phyloP scores from a whole-genome alignment of 2,888 invertebrate genomes.

The Ischnus inquisitorius region DNA sequence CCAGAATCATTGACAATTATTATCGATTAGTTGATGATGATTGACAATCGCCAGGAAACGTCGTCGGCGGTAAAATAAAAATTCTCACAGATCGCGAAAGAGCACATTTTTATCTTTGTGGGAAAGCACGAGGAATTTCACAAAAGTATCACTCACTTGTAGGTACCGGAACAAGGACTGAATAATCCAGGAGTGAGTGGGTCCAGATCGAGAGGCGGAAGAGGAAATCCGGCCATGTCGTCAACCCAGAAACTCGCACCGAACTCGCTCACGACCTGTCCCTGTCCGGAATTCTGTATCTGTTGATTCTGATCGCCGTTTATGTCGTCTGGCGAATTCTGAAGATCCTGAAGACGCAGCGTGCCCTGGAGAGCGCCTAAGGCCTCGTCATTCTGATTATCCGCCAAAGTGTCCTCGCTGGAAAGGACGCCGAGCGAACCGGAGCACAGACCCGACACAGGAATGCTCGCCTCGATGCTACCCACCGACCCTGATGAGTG shows the following conservation, averaged over 20 bases:
- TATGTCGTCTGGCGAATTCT: conserved; percentile 81
- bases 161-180: conserved; percentile 92
- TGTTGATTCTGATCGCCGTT: conserved; percentile 79
- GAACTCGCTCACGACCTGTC: conserved; percentile 82
- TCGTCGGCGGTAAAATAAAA: too few species aligned
- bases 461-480: conserved; percentile 84
- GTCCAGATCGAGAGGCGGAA: conserved; percentile 94
- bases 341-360: conserved; percentile 82
- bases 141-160: conserved; percentile 89
- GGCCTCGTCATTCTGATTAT: conserved; percentile 72
- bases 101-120: not conserved
- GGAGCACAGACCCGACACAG: conserved; percentile 81
- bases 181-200: conserved; percentile 95
- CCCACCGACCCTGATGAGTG: conserved; percentile 81
- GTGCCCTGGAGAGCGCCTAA: conserved; percentile 77
- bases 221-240: conserved; percentile 94
- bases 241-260: conserved; percentile 89
- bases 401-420: conserved; percentile 79
- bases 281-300: conserved; percentile 79
- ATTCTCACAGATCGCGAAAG: not conserved
- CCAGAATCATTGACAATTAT: too few species aligned
- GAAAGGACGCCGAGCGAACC: conserved; percentile 82
- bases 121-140: not conserved
- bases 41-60: too few species aligned
- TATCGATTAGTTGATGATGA: too few species aligned